Percentiles rank a stretch among this genome's conserved stretches.
These are phyloP conservation scores for Anabacerthia variegaticeps DNA, from an alignment of 2,797 vertebrate genomes.

Conservation along the genomic window DNA sequence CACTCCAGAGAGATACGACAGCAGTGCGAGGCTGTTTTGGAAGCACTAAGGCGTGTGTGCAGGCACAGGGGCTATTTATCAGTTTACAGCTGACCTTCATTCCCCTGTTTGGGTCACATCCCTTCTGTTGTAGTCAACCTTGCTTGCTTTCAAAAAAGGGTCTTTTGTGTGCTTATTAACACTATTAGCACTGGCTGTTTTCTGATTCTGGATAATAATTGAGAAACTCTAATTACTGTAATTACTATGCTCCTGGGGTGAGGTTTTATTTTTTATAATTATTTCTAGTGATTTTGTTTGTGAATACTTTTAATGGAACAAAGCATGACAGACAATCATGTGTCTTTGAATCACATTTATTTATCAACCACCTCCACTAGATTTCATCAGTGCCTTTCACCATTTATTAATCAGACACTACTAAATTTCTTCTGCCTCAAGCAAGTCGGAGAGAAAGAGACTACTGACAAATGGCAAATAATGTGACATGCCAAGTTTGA, in stretches of 20 bases:
- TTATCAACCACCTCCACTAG: neutral
- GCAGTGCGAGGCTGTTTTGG: neutral
- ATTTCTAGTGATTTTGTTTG: conserved; percentile 13
- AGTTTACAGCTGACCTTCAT: neutral
- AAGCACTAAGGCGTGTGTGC: fast-evolving
- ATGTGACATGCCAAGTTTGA: neutral
- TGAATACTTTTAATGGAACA: conserved; percentile 11
- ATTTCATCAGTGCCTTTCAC: neutral
- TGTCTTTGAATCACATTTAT: neutral
- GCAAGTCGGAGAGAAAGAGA: neutral
- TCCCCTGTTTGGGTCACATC: neutral
- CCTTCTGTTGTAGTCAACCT: neutral
- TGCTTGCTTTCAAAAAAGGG: neutral
- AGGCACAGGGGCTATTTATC: neutral
- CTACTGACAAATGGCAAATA: conserved; percentile 21
- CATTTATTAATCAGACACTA: conserved; percentile 15
- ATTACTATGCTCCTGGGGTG: conserved; percentile 31
- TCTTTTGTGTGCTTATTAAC: conserved; percentile 51
- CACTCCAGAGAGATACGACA: neutral
- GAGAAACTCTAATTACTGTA: conserved; percentile 54
- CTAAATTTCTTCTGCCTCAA: conserved; percentile 11
- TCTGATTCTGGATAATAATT: conserved; percentile 50
- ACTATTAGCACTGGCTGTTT: conserved; percentile 48
- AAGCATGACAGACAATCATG: neutral
- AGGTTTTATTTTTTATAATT: conserved; percentile 46